phyloP scores from a whole-genome alignment of 2,888 invertebrate genomes.

The Dolomedes plantarius region DNA sequence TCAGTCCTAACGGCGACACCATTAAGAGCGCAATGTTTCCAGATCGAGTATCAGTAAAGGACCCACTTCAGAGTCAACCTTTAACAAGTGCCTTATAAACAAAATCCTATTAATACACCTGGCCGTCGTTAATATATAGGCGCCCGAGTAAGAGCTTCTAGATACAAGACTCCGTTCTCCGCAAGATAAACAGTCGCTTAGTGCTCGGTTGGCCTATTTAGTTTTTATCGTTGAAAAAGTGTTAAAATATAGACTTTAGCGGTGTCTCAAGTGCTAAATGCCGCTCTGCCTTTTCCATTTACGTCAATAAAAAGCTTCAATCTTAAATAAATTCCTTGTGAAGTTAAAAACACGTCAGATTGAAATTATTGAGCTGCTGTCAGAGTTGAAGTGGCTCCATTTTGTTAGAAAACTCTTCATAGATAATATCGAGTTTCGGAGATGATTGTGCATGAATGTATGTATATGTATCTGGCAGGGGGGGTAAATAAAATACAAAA shows the following conservation, averaged over 20 bases:
- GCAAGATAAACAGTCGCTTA: constrained; percentile 20
- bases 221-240: constrained; percentile 50
- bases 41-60: constrained; percentile 47
- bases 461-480: no score
- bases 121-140: constrained; percentile 55
- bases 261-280: constrained; percentile 37
- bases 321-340: constrained; percentile 60
- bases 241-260: constrained; percentile 61
- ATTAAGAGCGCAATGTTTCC: constrained; percentile 38
- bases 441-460: no score
- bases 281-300: constrained; percentile 45
- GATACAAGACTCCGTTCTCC: constrained; percentile 38
- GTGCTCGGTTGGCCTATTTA: constrained; percentile 13
- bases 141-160: constrained; percentile 32
- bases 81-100: constrained; percentile 62
- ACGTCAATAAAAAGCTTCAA: constrained; percentile 54
- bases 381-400: constrained; percentile 9
- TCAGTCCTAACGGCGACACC: constrained; percentile 33
- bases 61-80: constrained; percentile 53
- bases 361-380: constrained; percentile 42
- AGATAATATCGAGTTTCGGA: constrained; percentile 44
- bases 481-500: no score
- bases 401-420: constrained; percentile 34
- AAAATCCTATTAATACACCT: constrained; percentile 68
- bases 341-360: constrained; percentile 23